Evolutionary conservation across 2,113 vertebrate species (phyloP), one percentile per base, ranked within the genome.

Genomic region (Sinocyclocheilus grahami): DNA sequence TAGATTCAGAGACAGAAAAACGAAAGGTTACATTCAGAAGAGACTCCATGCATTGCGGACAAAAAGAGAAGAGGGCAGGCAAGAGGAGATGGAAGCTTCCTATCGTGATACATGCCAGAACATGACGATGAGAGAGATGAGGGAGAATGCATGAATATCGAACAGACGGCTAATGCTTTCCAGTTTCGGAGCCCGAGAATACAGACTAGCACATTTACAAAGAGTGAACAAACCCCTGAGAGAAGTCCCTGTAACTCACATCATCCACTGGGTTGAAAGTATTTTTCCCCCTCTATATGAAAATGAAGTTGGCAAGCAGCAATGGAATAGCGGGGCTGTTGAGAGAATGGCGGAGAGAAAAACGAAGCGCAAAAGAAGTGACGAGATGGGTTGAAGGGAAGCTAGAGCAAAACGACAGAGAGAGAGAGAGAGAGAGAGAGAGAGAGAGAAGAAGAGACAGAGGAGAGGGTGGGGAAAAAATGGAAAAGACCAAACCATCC

Each of bases 401-500:
- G 58, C 39, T 10, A n/a, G 30, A 77, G 42, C 2, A 1, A 39
- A 46, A 53, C 39, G 81, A 63, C 63, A 82, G 85, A 87, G 42
- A 89, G 65, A 87, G 88, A 88, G 86, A 78, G 86, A 88, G 88
- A 84, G 27, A 27, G 27, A 27, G 27, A 27, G 27, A 33, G 30
- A 33, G 84, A 87, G 87, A 42, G 20, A 77, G 69, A 60, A 39
- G 27, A 58, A n/a, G 14, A 69, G 39, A 81, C 22, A 63, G 58
- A 63, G 6, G 76, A 46, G 53, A 18, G 85, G 62, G 76, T 14
- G 13, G 33, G 46, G 39, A 4, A 92, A 85, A 87, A 93, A 91
- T 91, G 91, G 84, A 93, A 91, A 88, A 92, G 91, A 92, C 90
- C 92, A 94, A 96, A 93, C 93, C 94, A 95, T 90, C 94, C 95